Percentiles rank a stretch among this genome's conserved stretches.
phyloP scores from a whole-genome alignment of 2,113 vertebrate species.

The Oncorhynchus mykiss region DNA sequence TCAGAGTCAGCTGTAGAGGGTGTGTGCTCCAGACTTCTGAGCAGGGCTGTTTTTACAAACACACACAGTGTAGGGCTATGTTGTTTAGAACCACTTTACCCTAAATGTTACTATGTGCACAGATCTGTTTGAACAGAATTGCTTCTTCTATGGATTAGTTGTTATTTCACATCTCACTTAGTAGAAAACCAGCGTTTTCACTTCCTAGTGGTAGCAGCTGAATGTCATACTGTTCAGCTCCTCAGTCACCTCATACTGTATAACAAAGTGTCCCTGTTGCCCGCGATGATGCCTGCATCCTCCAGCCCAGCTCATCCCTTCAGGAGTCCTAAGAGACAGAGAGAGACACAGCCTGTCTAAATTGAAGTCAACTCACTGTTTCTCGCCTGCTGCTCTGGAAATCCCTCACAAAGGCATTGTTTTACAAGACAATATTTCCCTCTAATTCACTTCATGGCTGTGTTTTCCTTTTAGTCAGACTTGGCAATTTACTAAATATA shows the following conservation, averaged over 20 bases:
- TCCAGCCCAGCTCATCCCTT: constrained; percentile 36
- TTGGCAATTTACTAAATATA: constrained; percentile 28
- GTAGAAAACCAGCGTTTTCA: not conserved
- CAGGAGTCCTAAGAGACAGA: constrained; percentile 28
- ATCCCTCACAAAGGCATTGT: constrained; percentile 43
- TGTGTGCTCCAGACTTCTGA: constrained; percentile 16
- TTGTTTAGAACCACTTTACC: too few species aligned
- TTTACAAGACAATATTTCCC: constrained; percentile 30
- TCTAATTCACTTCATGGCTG: constrained; percentile 27
- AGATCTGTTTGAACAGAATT: too few species aligned
- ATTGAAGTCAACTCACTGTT: constrained; percentile 1
- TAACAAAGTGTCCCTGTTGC: constrained; percentile 20
- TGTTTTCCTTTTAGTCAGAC: constrained; percentile 12
- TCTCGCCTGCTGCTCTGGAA: constrained; percentile 33
- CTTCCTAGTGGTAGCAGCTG: not conserved
- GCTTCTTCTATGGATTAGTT: too few species aligned
- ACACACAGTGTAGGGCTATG: not conserved
- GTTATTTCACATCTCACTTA: too few species aligned
- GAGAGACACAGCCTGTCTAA: constrained; percentile 26
- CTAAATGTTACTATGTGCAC: too few species aligned
- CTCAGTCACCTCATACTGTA: constrained; percentile 31
- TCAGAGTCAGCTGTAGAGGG: constrained; percentile 6
- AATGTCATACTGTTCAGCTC: constrained; percentile 18
- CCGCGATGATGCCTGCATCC: constrained; percentile 41
- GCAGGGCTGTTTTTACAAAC: constrained; percentile 4